phyloP scores from a whole-genome alignment of 2,797 vertebrate genomes.

The Lophius americanus region DNA sequence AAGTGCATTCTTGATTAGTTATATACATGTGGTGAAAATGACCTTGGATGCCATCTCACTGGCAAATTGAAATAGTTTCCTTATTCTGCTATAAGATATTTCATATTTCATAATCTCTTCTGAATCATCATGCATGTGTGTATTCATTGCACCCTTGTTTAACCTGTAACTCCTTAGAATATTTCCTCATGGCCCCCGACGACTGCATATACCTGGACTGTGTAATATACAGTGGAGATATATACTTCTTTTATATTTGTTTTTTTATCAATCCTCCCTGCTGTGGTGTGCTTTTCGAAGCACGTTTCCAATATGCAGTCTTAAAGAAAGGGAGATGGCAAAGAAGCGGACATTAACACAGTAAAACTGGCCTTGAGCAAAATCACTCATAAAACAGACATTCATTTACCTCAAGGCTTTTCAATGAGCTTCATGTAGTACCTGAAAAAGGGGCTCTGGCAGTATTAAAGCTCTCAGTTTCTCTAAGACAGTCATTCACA shows the following conservation, averaged over 20 bases:
- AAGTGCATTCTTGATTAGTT: background rate
- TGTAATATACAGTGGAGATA: background rate
- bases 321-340: background rate
- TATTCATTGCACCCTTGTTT: background rate
- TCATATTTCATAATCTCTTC: background rate
- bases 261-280: background rate
- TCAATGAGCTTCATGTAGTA: constrained; percentile 10
- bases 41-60: too few relatives aligned
- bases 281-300: background rate
- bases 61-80: too few relatives aligned
- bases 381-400: constrained; percentile 15
- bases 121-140: background rate
- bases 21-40: background rate
- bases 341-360: background rate
- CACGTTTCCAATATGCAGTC: background rate
- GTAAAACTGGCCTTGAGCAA: constrained; percentile 5
- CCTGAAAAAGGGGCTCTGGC: constrained; percentile 2
- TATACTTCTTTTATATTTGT: background rate
- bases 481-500: constrained; percentile 13
- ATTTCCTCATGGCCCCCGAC: background rate
- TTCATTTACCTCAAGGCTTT: constrained; percentile 6
- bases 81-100: background rate
- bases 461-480: constrained; percentile 8
- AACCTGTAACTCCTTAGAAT: background rate
- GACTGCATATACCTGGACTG: background rate